Conservation (phyloP, 2,888 invertebrate genomes). For the Drosophila atroscutellata region DNA sequence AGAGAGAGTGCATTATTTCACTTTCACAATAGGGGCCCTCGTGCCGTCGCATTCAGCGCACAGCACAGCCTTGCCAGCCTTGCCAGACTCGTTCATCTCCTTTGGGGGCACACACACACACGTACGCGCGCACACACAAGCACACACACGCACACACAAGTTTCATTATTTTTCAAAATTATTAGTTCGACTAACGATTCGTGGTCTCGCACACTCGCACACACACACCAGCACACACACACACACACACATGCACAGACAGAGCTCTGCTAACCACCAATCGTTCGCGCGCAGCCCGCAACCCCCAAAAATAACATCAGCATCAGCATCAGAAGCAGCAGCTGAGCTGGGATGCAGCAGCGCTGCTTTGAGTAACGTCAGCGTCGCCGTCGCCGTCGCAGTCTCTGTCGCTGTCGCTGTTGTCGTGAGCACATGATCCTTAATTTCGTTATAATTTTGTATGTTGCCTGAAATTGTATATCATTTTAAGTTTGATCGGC, state of each 20-base stretch:
- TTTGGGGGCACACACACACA: constrained; percentile 9
- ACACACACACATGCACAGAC: constrained; percentile 10
- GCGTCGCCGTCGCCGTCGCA: constrained; percentile 7
- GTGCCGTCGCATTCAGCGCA: constrained; percentile 45
- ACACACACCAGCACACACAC: constrained; percentile 9
- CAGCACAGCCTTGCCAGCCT: constrained; percentile 27
- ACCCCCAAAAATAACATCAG: constrained; percentile 41
- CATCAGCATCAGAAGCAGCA: constrained; percentile 18
- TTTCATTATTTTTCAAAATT: constrained; percentile 82
- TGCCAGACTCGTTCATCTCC: constrained; percentile 18
- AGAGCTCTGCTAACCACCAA: constrained; percentile 64
- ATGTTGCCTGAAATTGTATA: constrained; percentile 84
- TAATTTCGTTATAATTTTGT: constrained; percentile 85
- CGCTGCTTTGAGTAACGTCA: constrained; percentile 11
- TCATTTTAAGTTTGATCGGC: constrained; percentile 86
- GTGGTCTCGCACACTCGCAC: constrained; percentile 68
- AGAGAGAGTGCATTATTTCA: constrained; percentile 35
- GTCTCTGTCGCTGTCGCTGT: constrained; percentile 25
- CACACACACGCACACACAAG: constrained; percentile 36
- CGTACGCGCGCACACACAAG: constrained; percentile 12
- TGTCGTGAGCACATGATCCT: constrained; percentile 84
- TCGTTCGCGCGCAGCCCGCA: constrained; percentile 77
- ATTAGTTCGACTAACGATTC: constrained; percentile 82
- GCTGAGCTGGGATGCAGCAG: constrained; percentile 6
- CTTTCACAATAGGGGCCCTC: constrained; percentile 34